Conservation (phyloP, 2,113 vertebrate genomes). For the Tympanuchus pallidicinctus region DNA sequence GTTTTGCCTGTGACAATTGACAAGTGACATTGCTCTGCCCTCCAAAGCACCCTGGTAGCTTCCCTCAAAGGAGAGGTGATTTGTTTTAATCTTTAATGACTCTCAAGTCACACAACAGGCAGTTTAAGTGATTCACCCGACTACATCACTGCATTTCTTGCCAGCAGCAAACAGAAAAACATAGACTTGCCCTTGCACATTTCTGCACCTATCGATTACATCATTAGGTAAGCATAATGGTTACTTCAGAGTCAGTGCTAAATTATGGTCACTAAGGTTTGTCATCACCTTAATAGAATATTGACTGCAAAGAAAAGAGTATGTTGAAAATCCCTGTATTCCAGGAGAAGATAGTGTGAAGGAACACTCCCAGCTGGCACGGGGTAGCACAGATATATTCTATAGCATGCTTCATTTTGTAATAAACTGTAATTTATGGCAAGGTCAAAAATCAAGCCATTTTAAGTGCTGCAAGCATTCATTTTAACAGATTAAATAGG, state of each 20-base stretch:
- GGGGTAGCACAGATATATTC: neutral
- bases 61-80: neutral
- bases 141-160: neutral
- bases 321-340: neutral
- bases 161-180: conserved; percentile 25
- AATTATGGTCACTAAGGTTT: conserved; percentile 56
- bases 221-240: conserved; percentile 70
- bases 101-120: conserved; percentile 30
- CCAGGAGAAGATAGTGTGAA: neutral
- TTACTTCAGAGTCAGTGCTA: conserved; percentile 38
- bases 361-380: neutral
- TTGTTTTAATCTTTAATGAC: neutral
- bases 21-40: neutral
- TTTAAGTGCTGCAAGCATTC: neutral
- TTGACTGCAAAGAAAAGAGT: conserved; percentile 9
- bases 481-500: neutral
- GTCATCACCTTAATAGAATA: conserved; percentile 67
- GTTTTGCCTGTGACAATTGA: neutral
- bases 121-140: conserved; percentile 46
- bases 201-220: conserved; percentile 49
- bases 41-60: neutral
- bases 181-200: conserved; percentile 10
- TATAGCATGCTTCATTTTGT: neutral
- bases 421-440: neutral
- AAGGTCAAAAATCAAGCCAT: conserved; percentile 19